Evolutionary conservation across 2,797 vertebrate species (phyloP).

Genomic region (Siniperca obscura): DNA sequence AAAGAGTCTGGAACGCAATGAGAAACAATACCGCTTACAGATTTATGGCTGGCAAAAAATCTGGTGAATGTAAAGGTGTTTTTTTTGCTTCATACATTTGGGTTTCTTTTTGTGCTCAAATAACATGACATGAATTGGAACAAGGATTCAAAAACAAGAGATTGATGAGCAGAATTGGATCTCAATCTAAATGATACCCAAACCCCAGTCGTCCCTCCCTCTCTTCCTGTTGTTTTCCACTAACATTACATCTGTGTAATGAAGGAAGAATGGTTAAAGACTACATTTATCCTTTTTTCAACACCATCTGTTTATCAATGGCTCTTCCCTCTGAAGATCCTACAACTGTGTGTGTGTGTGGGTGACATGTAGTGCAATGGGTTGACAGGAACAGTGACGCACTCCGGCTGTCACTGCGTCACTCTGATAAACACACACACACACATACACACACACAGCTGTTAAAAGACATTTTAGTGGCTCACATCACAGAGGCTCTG

Average conservation of each 20-base stretch:
- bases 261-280: neutral
- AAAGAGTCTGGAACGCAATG: neutral
- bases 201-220: neutral
- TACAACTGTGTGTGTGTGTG: slow-evolving; percentile 12
- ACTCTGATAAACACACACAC: slow-evolving; percentile 61
- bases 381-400: slow-evolving; percentile 69
- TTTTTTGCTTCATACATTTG: neutral
- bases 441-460: slow-evolving; percentile 50
- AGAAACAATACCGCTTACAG: neutral
- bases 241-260: neutral
- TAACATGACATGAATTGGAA: neutral
- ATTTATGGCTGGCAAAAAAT: neutral
- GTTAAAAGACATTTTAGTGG: slow-evolving; percentile 56
- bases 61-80: neutral
- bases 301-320: slow-evolving; percentile 25
- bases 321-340: neutral
- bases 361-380: slow-evolving; percentile 29
- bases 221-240: neutral
- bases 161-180: neutral
- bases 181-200: neutral
- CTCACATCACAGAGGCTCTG: slow-evolving; percentile 34
- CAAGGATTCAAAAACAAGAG: neutral
- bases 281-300: neutral
- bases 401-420: slow-evolving; percentile 69
- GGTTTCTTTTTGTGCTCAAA: neutral